These are phyloP conservation scores for Lithosia quadra DNA, from an alignment of 2,888 invertebrate species.

Conservation along the genomic window DNA sequence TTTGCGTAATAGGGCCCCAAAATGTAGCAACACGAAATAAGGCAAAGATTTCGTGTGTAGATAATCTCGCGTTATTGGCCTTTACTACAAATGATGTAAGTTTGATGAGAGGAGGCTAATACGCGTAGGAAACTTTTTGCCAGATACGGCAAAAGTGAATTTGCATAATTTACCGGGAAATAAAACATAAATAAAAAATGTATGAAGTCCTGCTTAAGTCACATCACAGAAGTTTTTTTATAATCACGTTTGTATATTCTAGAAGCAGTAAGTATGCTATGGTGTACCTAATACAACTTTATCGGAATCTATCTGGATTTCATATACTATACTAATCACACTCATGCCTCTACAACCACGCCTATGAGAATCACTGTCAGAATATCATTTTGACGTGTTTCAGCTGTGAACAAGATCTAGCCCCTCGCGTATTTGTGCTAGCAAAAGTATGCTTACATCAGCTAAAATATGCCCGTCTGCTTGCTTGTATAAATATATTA, in stretches of 20 bases:
- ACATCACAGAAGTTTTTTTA: too few species aligned
- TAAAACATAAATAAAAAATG: conserved; percentile 10
- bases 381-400: too few species aligned
- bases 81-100: conserved; percentile 37
- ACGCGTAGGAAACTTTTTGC: conserved; percentile 30
- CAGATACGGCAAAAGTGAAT: conserved; percentile 11
- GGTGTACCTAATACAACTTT: too few species aligned
- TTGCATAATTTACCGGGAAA: background rate
- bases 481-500: too few species aligned
- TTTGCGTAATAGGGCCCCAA: conserved; percentile 23
- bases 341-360: too few species aligned
- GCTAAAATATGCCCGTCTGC: too few species aligned
- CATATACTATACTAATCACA: too few species aligned
- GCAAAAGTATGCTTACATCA: background rate
- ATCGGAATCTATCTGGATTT: too few species aligned
- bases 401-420: background rate
- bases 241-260: too few species aligned
- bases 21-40: conserved; percentile 32
- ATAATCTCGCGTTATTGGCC: conserved; percentile 34
- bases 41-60: conserved; percentile 33
- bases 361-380: too few species aligned
- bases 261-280: too few species aligned
- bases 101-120: conserved; percentile 36
- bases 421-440: background rate
- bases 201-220: too few species aligned